These are phyloP conservation scores for Yponomeuta sedellus DNA, from an alignment of 2,888 invertebrate species.

Conservation along the genomic window DNA sequence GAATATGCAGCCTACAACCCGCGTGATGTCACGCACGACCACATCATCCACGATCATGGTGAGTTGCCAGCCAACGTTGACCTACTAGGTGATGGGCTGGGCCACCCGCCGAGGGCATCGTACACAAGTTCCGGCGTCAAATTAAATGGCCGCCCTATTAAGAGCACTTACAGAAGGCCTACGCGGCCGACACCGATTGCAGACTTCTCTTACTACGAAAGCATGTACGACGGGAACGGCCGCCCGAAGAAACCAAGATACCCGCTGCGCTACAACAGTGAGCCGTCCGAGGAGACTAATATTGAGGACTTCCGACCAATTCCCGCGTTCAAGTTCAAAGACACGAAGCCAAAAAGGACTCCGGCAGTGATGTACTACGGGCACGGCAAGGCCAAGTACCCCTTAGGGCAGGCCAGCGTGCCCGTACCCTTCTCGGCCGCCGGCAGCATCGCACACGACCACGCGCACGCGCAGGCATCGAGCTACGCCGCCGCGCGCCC, in stretches of 20 bases:
- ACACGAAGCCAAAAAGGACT: constrained; percentile 37
- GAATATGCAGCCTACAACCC: constrained; percentile 66
- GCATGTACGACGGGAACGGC: constrained; percentile 43
- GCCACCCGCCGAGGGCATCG: constrained; percentile 51
- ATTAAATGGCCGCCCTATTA: constrained; percentile 31
- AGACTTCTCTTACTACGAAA: constrained; percentile 65
- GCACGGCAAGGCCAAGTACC: constrained; percentile 38
- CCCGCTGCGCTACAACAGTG: constrained; percentile 30
- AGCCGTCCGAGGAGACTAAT: constrained; percentile 33
- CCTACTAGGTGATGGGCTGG: constrained; percentile 47
- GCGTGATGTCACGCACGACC: constrained; percentile 69
- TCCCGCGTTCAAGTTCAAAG: constrained; percentile 47
- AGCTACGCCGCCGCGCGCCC: constrained; percentile 31
- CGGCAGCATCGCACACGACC: constrained; percentile 57
- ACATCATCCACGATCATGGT: constrained; percentile 69
- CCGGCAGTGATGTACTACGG: constrained; percentile 27
- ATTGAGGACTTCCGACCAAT: constrained; percentile 46
- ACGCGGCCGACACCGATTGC: constrained; percentile 24
- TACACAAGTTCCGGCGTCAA: constrained; percentile 57
- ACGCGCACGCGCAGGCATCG: constrained; percentile 48
- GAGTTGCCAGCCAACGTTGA: constrained; percentile 57
- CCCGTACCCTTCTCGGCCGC: constrained; percentile 55
- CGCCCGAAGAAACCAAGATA: constrained; percentile 40
- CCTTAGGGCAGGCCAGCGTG: constrained; percentile 39
- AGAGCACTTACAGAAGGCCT: constrained; percentile 37